Percentiles rank a stretch among this genome's conserved stretches.
phyloP scores from a whole-genome alignment of 2,888 invertebrate species.

The Tinea trinotella region DNA sequence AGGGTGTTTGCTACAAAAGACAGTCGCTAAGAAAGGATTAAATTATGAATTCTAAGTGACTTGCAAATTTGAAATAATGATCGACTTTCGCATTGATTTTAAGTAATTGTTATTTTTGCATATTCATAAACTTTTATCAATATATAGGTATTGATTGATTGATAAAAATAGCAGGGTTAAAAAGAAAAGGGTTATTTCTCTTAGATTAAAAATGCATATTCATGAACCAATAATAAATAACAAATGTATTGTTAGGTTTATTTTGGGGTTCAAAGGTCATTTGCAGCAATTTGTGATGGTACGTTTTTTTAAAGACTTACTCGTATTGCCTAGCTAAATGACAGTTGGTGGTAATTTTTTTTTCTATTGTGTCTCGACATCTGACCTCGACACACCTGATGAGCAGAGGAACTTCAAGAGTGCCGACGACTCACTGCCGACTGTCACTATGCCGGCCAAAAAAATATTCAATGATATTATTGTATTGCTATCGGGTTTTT shows the following conservation, averaged over 20 bases:
- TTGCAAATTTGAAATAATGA: slow-evolving; percentile 39
- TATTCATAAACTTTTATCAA: slow-evolving; percentile 46
- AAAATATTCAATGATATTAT: too few species aligned
- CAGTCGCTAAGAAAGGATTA: background rate
- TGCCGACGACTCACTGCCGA: too few species aligned
- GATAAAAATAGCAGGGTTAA: background rate
- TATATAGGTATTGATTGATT: background rate
- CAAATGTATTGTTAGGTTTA: too few species aligned
- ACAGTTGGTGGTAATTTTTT: too few species aligned
- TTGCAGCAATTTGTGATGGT: background rate
- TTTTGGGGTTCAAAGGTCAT: background rate
- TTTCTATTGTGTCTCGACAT: too few species aligned
- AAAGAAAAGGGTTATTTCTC: background rate
- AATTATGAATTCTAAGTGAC: slow-evolving; percentile 44
- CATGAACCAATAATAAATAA: slow-evolving; percentile 32
- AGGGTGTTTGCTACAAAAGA: slow-evolving; percentile 1
- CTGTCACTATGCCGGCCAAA: too few species aligned
- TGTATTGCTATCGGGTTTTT: too few species aligned
- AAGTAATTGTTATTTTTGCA: slow-evolving; percentile 61
- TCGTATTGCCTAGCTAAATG: too few species aligned
- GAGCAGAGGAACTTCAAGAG: too few species aligned
- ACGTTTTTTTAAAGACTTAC: too few species aligned
- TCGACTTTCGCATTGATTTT: slow-evolving; percentile 44
- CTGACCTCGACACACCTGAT: too few species aligned
- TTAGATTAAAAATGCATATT: slow-evolving; percentile 46